Evolutionary conservation across 2,113 vertebrate species (phyloP).

Genomic region (Perca flavescens): DNA sequence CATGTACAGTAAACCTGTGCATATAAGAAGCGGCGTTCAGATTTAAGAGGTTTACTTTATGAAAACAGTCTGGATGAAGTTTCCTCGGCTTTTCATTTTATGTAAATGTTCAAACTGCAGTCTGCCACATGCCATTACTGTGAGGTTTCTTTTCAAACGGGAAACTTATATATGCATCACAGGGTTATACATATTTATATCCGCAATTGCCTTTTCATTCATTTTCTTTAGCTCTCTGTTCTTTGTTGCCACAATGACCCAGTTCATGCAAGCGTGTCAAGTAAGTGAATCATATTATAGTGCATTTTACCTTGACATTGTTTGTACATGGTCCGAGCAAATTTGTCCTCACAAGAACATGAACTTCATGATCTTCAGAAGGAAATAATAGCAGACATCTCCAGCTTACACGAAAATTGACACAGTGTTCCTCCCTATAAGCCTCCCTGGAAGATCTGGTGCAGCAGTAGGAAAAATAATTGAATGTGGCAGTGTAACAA

Average conservation of each 20-base stretch:
- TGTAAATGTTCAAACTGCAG: conserved; percentile 36
- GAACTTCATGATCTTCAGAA: background rate
- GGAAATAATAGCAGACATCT: conserved; percentile 23
- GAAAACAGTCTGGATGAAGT: background rate
- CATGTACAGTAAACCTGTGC: background rate
- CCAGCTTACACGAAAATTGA: conserved; percentile 5
- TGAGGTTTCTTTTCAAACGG: conserved; percentile 7
- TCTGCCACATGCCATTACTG: conserved; percentile 21
- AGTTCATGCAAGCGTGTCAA: conserved; percentile 9
- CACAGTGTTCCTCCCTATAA: background rate
- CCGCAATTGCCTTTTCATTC: conserved; percentile 34
- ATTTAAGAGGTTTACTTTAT: background rate
- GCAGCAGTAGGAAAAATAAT: conserved; percentile 15
- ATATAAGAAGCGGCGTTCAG: background rate
- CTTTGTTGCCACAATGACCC: conserved; percentile 10
- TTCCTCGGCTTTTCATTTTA: background rate
- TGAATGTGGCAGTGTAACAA: conserved; percentile 26
- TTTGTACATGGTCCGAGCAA: conserved; percentile 15
- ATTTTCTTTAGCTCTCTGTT: conserved; percentile 17
- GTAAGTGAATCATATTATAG: conserved; percentile 19
- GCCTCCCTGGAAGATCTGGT: conserved; percentile 7
- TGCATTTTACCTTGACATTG: conserved; percentile 5
- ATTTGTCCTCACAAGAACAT: conserved; percentile 4
- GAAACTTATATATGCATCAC: conserved; percentile 41
- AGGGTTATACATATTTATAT: conserved; percentile 41